These are phyloP conservation scores for Notodonta ziczac DNA, from an alignment of 2,888 invertebrate genomes.

Conservation along the genomic window DNA sequence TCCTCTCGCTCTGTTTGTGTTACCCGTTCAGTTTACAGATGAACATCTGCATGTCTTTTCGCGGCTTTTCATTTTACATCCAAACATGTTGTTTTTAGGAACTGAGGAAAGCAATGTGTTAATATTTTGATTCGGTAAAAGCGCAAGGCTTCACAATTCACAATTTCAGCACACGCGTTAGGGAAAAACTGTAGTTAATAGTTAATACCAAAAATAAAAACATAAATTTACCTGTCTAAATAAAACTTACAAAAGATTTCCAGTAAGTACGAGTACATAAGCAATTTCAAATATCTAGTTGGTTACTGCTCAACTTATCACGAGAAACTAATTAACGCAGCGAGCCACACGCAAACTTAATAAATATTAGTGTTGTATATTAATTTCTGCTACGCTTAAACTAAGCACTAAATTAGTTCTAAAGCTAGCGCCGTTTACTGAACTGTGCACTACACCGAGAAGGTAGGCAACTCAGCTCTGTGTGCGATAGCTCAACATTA, in stretches of 20 bases:
- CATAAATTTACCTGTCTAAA: too few relatives aligned
- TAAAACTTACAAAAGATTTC: too few relatives aligned
- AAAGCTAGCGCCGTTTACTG: constrained; percentile 11
- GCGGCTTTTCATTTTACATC: constrained; percentile 12
- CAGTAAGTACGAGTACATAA: too few relatives aligned
- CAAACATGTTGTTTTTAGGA: background rate
- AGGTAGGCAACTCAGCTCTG: constrained; percentile 6
- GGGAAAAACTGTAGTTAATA: too few relatives aligned
- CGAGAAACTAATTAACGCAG: too few relatives aligned
- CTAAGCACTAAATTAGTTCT: constrained; percentile 28
- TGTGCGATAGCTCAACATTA: constrained; percentile 4
- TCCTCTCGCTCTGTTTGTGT: constrained; percentile 16
- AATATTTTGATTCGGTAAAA: background rate
- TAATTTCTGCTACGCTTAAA: constrained; percentile 21
- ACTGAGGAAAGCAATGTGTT: background rate
- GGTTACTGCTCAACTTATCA: too few relatives aligned
- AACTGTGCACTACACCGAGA: constrained; percentile 3
- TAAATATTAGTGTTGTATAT: constrained; percentile 21
- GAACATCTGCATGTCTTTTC: constrained; percentile 35
- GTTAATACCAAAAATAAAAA: too few relatives aligned
- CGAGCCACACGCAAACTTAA: constrained; percentile 5
- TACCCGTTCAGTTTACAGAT: constrained; percentile 14
- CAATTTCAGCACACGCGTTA: too few relatives aligned
- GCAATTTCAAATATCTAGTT: too few relatives aligned
- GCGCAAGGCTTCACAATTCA: too few relatives aligned